Conservation (phyloP, 2,113 vertebrate species). For the Sceloporus undulatus region DNA sequence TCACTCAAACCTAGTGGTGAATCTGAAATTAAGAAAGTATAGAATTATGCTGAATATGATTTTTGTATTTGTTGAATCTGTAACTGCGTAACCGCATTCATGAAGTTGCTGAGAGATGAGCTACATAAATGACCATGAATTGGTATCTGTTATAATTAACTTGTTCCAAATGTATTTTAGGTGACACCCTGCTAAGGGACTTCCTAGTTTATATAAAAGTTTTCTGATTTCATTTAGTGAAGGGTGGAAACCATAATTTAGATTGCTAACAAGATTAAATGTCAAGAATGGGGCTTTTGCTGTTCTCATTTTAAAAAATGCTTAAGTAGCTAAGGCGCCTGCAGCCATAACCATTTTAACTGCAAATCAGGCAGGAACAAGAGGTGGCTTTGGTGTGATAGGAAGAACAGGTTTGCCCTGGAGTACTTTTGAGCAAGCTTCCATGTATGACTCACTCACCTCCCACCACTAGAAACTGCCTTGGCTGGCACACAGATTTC, state of each 20-base stretch:
- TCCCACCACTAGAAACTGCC: background rate
- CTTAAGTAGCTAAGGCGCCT: slow-evolving; percentile 27
- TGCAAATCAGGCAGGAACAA: background rate
- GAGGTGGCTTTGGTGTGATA: slow-evolving; percentile 12
- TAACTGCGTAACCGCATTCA: background rate
- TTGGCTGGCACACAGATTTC: background rate
- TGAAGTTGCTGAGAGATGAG: background rate
- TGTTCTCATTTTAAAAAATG: background rate
- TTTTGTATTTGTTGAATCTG: background rate
- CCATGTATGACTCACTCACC: slow-evolving; percentile 40
- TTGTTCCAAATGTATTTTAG: background rate
- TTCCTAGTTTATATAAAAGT: background rate
- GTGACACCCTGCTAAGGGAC: background rate
- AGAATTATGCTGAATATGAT: background rate
- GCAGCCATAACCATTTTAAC: background rate
- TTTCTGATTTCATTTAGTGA: background rate
- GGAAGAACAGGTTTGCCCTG: background rate
- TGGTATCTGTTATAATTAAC: background rate
- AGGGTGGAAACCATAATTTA: background rate
- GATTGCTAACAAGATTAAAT: slow-evolving; percentile 6
- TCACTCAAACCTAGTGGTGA: background rate
- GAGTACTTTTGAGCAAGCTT: slow-evolving; percentile 36
- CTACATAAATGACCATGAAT: no score
- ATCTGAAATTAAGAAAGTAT: background rate
- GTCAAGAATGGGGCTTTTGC: background rate